These are phyloP conservation scores for Loris lydekkerianus DNA, from an alignment of 2,797 vertebrate genomes.

Conservation along the genomic window DNA sequence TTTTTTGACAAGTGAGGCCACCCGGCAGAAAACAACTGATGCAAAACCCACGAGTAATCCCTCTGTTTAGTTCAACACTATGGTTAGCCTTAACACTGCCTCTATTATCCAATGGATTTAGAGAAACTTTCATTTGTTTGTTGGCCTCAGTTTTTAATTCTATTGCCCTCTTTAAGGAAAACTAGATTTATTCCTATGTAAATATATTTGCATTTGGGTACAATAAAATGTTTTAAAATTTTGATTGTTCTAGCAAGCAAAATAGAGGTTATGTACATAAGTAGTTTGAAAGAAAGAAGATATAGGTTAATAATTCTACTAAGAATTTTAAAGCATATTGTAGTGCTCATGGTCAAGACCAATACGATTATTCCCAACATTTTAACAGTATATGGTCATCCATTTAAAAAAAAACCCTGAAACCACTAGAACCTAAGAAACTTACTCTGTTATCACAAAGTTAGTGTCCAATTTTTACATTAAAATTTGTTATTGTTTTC, in stretches of 20 bases:
- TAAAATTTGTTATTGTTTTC: conserved; percentile 55
- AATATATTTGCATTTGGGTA: conserved; percentile 95
- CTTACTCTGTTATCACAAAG: conserved; percentile 22
- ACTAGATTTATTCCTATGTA: conserved; percentile 93
- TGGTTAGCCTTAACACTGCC: conserved; percentile 99
- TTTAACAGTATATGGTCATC: conserved; percentile 46
- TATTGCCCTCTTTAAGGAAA: conserved; percentile 93
- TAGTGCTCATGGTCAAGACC: conserved; percentile 1
- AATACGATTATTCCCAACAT: conserved; percentile 51
- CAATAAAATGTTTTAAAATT: conserved; percentile 93
- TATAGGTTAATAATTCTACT: conserved; percentile 62
- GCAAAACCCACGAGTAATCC: conserved; percentile 98
- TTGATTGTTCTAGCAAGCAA: conserved; percentile 89
- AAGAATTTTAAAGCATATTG: conserved; percentile 72
- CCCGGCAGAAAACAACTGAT: conserved; percentile 99
- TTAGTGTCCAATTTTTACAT: conserved; percentile 8
- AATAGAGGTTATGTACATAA: conserved; percentile 83
- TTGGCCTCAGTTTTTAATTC: conserved; percentile 95
- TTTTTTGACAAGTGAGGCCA: conserved; percentile 98
- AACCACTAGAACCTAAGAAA: conserved; percentile 45
- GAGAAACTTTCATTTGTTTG: conserved; percentile 98
- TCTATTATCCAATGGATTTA: conserved; percentile 99
- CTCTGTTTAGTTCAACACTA: conserved; percentile 96
- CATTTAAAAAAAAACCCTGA: conserved; percentile 48
- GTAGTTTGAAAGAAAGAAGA: conserved; percentile 84